These are phyloP conservation scores for Beroe forskalii DNA, from an alignment of 37 sponge, comb jelly and placozoan species.

Conservation along the genomic window DNA sequence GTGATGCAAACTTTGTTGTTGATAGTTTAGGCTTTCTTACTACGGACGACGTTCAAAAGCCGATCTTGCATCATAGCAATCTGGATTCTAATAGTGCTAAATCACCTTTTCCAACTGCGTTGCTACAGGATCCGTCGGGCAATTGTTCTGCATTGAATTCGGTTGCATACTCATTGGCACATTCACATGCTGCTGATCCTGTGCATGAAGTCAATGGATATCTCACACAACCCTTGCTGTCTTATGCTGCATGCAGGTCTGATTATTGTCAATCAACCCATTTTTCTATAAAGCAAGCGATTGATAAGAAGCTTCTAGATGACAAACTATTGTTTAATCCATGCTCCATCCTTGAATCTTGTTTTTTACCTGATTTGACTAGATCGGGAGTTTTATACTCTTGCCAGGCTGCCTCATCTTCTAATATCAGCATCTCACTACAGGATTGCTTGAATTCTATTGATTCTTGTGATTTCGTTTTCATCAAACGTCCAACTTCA, in stretches of 20 bases:
- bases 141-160: constrained; percentile 15
- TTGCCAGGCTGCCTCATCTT: not conserved
- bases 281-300: not conserved
- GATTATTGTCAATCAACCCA: not conserved
- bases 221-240: not conserved
- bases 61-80: not conserved
- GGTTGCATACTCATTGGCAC: not conserved
- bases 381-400: not conserved
- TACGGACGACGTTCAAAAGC: not conserved
- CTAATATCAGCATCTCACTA: not conserved
- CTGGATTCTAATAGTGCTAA: not conserved
- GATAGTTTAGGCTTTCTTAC: constrained; percentile 2
- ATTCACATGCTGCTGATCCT: not conserved
- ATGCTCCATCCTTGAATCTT: not conserved
- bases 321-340: not conserved
- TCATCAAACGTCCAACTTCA: not conserved
- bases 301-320: not conserved
- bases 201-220: not conserved
- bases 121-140: not conserved
- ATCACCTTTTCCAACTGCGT: not conserved
- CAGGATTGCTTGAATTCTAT: not conserved
- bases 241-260: not conserved
- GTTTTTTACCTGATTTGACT: not conserved
- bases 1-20: not conserved
- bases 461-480: not conserved